phyloP scores from a whole-genome alignment of 2,888 invertebrate genomes.

The Lithodes maja region DNA sequence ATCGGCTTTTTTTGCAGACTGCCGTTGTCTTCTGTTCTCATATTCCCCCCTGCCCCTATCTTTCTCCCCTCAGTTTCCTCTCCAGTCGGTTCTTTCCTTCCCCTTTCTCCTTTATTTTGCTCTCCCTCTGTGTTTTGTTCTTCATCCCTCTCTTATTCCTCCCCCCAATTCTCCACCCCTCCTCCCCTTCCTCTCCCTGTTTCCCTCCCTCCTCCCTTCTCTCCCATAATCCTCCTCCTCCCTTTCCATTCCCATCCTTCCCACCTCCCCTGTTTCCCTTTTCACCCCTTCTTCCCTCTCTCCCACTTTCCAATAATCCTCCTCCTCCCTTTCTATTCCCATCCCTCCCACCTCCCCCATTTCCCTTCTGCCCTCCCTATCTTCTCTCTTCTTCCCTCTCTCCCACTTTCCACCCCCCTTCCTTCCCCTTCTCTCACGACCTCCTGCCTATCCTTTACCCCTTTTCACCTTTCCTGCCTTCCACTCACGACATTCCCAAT shows the following conservation, averaged over 20 bases:
- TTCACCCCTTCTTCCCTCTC: background rate
- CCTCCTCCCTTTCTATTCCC: background rate
- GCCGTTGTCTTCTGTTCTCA: background rate
- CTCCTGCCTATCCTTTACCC: background rate
- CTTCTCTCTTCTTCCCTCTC: background rate
- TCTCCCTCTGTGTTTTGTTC: no score
- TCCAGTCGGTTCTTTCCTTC: no score
- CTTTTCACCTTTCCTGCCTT: background rate
- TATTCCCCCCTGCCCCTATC: background rate
- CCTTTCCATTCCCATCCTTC: background rate
- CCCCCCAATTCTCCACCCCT: slow-evolving; percentile 37
- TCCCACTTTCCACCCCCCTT: background rate
- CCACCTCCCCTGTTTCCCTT: background rate
- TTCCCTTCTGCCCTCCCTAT: background rate
- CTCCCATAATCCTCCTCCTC: background rate
- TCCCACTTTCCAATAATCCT: background rate
- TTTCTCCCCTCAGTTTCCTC: background rate
- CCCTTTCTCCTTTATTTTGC: no score
- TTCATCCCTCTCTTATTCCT: no score
- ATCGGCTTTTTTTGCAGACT: no score
- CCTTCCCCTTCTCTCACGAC: background rate
- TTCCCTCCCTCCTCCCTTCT: slow-evolving; percentile 28
- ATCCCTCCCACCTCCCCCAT: background rate
- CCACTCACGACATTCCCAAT: background rate
- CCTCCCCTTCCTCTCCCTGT: slow-evolving; percentile 39